Conservation (phyloP, 2,888 invertebrate species). For the Diogma glabrata region DNA sequence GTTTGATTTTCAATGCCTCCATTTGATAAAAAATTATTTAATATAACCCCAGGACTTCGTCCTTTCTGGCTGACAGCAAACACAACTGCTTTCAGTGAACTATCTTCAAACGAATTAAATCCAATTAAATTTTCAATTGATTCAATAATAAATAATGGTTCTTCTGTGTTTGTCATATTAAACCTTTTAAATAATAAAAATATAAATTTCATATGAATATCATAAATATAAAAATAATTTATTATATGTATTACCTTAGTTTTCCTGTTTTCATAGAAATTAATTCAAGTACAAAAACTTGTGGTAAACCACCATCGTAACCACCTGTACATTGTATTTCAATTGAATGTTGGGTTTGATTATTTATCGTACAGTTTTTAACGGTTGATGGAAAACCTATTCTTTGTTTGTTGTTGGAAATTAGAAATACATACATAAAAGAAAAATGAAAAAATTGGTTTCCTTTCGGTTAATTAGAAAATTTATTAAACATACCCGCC, state of each 20-base stretch:
- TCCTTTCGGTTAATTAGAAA: too few relatives aligned
- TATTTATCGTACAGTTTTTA: slow-evolving; percentile 72
- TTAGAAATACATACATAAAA: slow-evolving; percentile 9
- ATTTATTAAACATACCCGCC: slow-evolving; percentile 45
- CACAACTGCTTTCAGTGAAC: slow-evolving; percentile 64
- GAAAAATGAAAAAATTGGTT: slow-evolving; percentile 21
- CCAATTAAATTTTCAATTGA: slow-evolving; percentile 44
- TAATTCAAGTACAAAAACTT: slow-evolving; percentile 72
- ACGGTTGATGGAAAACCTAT: slow-evolving; percentile 75
- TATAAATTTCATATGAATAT: background rate
- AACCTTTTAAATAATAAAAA: slow-evolving; percentile 24
- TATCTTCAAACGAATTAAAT: slow-evolving; percentile 52
- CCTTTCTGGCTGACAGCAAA: slow-evolving; percentile 76
- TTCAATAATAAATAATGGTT: slow-evolving; percentile 31
- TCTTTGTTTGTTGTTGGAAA: background rate
- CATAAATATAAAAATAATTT: background rate
- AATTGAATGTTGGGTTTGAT: slow-evolving; percentile 73
- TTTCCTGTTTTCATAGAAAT: slow-evolving; percentile 39
- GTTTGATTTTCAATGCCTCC: slow-evolving; percentile 12
- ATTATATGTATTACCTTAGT: slow-evolving; percentile 12
- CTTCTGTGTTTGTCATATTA: slow-evolving; percentile 35
- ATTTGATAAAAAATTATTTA: slow-evolving; percentile 51
- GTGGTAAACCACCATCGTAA: slow-evolving; percentile 82
- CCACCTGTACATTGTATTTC: slow-evolving; percentile 72
- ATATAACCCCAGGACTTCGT: slow-evolving; percentile 53